Evolutionary conservation across 92 coral and sea anemone species (phyloP), one percentile per base, ranked within the genome.

Genomic region (Metridium senile): DNA sequence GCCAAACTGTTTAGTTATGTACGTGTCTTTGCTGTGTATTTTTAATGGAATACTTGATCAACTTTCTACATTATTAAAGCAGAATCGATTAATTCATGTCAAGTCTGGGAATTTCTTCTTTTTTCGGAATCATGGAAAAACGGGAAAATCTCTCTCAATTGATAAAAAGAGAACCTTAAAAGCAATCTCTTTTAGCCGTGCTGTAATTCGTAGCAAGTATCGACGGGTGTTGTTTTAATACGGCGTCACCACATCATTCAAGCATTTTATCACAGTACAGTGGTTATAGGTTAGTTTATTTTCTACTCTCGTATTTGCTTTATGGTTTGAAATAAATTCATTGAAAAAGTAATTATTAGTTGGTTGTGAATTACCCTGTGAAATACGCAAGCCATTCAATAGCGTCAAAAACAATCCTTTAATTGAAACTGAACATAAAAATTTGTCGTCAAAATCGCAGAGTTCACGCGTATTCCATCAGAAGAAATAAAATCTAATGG

Each of bases 31-130:
- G 83, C 81, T 87, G 91, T 92, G 84, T 92, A 92, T 92, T 85
- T 92, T 92, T 92, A 92, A 92, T 92, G 97, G 97, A 85, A 92
- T 92, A 78, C 91, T 85, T 92, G 93, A 92, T 87, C 89, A 87
- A 78, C 81, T 83, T 87, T 92, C 89, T 92, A 89, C 97, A 89
- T 92, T n/a, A 92, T 89, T 92, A 92, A 92, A 92, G 83, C 84
- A 64, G 72, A 77, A 85, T 79, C 85, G 89, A 92, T 92, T 89
- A 85, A 89, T 91, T 89, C 77, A 89, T 84, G 82, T 72, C 62
- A 79, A 83, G 87, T 82, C 72, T 83, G 62, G n/a, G 63, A 47
- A 65, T 87, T 87, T 73, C 75, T 45, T 13, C 13, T 34, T 53
- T 18, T 70, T 30, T 30, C 27, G 26, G 52, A 29, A 28, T 28